A percentile compares a stretch with the other conserved stretches of the same genome.
Conservation (phyloP, 2,888 invertebrate genomes). For the Pyrrhia umbra region DNA sequence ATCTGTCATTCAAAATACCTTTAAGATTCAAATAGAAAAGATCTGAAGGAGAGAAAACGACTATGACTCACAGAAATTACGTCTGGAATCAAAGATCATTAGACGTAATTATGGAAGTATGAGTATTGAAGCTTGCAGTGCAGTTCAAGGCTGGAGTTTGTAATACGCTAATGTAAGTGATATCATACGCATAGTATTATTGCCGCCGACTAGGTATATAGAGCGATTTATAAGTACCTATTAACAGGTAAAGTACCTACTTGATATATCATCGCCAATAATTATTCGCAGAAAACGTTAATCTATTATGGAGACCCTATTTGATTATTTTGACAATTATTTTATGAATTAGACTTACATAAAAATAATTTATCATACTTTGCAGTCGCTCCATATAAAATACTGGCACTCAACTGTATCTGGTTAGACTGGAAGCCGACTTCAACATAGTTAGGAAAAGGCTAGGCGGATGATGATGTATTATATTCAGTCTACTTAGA, state of each 20-base stretch:
- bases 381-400: no score
- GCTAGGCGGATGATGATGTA: no score
- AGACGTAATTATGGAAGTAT: no score
- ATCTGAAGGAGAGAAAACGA: conserved; percentile 22
- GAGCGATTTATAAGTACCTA: conserved; percentile 22
- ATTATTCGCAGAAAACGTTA: conserved; percentile 10
- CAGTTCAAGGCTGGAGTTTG: conserved; percentile 17
- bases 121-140: conserved; percentile 5
- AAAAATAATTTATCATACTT: no score
- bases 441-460: no score
- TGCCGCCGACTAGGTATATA: conserved; percentile 2
- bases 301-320: neutral
- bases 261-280: conserved; percentile 5
- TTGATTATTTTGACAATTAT: neutral
- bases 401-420: no score
- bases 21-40: conserved; percentile 20
- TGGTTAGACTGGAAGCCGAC: no score
- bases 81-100: conserved; percentile 15
- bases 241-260: conserved; percentile 17
- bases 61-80: conserved; percentile 27
- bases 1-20: conserved; percentile 22
- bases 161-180: conserved; percentile 40
- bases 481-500: no score
- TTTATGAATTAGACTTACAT: no score
- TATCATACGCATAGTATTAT: conserved; percentile 25